Evolutionary conservation across 37 sponge, comb jelly and placozoan genomes (phyloP).

Genomic region (Ianthella basta): DNA sequence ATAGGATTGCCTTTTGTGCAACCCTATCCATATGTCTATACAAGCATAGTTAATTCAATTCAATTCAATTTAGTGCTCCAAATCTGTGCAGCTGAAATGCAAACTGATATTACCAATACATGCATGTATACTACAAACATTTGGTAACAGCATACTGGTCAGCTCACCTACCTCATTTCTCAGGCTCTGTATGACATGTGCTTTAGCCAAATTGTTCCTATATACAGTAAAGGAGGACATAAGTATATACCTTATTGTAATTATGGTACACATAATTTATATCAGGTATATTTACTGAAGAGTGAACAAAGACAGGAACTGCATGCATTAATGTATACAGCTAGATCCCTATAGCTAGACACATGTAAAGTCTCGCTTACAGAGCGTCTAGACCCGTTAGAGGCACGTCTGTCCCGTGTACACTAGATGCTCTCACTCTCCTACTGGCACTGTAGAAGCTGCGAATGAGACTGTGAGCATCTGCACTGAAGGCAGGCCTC

Average conservation of each 20-base stretch:
- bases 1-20: too few species aligned
- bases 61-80: too few species aligned
- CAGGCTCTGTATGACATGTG: conserved; percentile 54
- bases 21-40: too few species aligned
- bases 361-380: conserved; percentile 23
- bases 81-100: too few species aligned
- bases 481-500: neutral
- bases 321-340: neutral
- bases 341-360: neutral
- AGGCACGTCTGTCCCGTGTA: conserved; percentile 44
- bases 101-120: too few species aligned
- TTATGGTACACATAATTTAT: too few species aligned
- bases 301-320: too few species aligned
- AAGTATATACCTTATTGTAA: too few species aligned
- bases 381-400: conserved; percentile 37
- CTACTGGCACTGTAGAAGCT: conserved; percentile 61
- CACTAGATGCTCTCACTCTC: conserved; percentile 40
- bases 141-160: too few species aligned
- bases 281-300: too few species aligned
- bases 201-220: conserved; percentile 42
- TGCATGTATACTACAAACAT: too few species aligned
- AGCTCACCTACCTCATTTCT: conserved; percentile 48
- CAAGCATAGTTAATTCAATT: too few species aligned
- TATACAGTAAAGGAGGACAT: neutral
- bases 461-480: conserved; percentile 31